A percentile compares a stretch with the other conserved stretches of the same genome.
Evolutionary conservation across 1,140 invertebrate species (phyloP).

Genomic region (Meloidogyne chitwoodi): DNA sequence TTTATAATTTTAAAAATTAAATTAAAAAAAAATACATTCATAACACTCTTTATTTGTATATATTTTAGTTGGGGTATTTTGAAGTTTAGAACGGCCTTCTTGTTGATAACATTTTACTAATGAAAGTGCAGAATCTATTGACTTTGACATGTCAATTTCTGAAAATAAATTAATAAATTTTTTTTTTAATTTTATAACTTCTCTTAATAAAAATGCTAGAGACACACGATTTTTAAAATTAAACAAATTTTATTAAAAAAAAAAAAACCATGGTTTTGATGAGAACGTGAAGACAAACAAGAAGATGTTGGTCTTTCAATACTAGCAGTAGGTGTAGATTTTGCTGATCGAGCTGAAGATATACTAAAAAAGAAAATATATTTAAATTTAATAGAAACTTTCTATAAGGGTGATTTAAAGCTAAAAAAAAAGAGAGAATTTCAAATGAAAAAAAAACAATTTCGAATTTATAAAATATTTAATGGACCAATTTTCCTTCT

Average conservation of each 20-base stretch:
- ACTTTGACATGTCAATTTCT: slow-evolving; percentile 20
- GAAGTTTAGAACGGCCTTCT: background rate
- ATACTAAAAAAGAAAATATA: background rate
- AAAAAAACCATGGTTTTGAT: no score
- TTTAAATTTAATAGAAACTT: background rate
- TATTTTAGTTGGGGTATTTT: slow-evolving; percentile 20
- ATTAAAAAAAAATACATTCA: background rate
- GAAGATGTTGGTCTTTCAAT: background rate
- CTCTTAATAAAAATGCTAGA: no score
- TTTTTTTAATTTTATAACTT: no score
- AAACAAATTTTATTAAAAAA: no score
- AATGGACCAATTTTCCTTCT: no score
- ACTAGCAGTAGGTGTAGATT: background rate
- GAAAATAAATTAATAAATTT: no score
- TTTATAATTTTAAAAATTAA: no score
- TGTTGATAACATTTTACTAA: slow-evolving; percentile 9
- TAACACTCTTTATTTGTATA: background rate
- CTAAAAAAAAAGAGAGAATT: no score
- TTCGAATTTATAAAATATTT: no score
- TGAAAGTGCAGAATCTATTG: slow-evolving; percentile 6
- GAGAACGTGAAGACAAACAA: background rate
- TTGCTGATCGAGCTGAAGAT: background rate
- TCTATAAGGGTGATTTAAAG: no score
- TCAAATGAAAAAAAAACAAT: no score
- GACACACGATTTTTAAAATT: no score